Evolutionary conservation across 2,888 invertebrate species (phyloP).

Genomic region (Harpalus rufipes): DNA sequence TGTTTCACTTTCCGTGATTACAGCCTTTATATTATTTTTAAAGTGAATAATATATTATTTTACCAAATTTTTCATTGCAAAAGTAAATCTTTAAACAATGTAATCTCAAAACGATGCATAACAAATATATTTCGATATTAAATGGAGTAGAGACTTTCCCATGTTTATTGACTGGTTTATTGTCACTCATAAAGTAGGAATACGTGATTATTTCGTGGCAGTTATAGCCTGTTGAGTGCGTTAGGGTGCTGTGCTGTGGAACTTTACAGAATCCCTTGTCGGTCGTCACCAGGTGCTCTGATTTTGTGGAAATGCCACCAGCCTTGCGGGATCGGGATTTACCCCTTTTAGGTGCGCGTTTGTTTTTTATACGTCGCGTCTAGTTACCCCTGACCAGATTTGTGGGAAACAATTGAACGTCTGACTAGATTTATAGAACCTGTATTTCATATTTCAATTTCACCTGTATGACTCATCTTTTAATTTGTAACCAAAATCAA

Average conservation of each 20-base stretch:
- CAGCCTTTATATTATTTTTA: too few relatives aligned
- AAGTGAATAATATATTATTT: too few relatives aligned
- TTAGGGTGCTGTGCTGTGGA: not conserved
- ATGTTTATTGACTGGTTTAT: too few relatives aligned
- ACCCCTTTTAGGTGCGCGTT: constrained; percentile 49
- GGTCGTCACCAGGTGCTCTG: constrained; percentile 64
- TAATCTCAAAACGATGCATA: too few relatives aligned
- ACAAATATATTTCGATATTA: too few relatives aligned
- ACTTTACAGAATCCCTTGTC: constrained; percentile 1
- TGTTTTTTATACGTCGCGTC: constrained; percentile 57
- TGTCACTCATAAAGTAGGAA: not conserved
- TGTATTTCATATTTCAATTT: constrained; percentile 38
- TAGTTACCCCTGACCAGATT: constrained; percentile 40
- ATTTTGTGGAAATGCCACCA: constrained; percentile 61
- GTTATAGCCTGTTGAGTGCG: constrained; percentile 1
- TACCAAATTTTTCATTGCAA: too few relatives aligned
- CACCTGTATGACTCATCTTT: constrained; percentile 43
- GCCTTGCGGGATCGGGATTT: constrained; percentile 54
- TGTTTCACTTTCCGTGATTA: too few relatives aligned
- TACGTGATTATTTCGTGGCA: not conserved
- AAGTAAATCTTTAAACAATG: too few relatives aligned
- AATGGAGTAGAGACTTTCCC: too few relatives aligned
- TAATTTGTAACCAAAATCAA: constrained; percentile 41
- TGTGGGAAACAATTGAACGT: constrained; percentile 53
- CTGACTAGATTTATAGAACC: constrained; percentile 42